These are phyloP conservation scores for Tachina fera DNA, from an alignment of 2,888 invertebrate genomes.

Conservation along the genomic window DNA sequence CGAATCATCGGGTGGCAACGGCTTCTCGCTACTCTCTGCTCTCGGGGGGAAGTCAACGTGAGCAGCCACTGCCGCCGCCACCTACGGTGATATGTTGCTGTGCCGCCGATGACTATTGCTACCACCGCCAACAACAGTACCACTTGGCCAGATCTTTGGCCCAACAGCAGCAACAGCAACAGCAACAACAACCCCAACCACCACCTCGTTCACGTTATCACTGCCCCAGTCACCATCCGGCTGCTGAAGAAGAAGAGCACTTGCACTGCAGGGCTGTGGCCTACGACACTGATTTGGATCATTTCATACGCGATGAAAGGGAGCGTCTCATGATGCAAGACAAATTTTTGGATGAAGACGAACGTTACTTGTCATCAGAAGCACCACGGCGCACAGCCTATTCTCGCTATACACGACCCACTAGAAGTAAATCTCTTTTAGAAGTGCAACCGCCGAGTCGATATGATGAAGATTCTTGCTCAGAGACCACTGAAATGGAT, in stretches of 20 bases:
- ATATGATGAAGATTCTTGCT: conserved; percentile 82
- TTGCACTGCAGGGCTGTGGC: conserved; percentile 78
- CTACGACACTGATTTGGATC: conserved; percentile 81
- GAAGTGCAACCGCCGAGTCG: conserved; percentile 82
- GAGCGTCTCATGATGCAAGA: conserved; percentile 81
- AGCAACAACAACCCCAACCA: conserved; percentile 60
- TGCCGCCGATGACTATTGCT: conserved; percentile 81
- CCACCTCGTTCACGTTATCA: conserved; percentile 74
- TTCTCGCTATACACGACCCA: conserved; percentile 75
- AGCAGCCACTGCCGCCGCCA: conserved; percentile 73
- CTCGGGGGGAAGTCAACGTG: conserved; percentile 69
- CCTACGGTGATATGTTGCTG: conserved; percentile 79
- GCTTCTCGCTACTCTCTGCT: conserved; percentile 74
- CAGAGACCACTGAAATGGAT: conserved; percentile 82
- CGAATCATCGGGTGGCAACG: conserved; percentile 75
- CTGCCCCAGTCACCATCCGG: conserved; percentile 79
- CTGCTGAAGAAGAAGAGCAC: conserved; percentile 82
- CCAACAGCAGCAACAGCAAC: conserved; percentile 51
- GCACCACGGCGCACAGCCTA: conserved; percentile 69
- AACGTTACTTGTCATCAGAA: conserved; percentile 77
- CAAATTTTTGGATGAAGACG: conserved; percentile 82
- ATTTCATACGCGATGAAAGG: conserved; percentile 81
- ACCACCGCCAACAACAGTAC: conserved; percentile 78
- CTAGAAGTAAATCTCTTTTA: conserved; percentile 81
- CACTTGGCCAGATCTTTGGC: conserved; percentile 72